phyloP scores from a whole-genome alignment of 2,888 invertebrate species.

The Liposcelis brunnea region DNA sequence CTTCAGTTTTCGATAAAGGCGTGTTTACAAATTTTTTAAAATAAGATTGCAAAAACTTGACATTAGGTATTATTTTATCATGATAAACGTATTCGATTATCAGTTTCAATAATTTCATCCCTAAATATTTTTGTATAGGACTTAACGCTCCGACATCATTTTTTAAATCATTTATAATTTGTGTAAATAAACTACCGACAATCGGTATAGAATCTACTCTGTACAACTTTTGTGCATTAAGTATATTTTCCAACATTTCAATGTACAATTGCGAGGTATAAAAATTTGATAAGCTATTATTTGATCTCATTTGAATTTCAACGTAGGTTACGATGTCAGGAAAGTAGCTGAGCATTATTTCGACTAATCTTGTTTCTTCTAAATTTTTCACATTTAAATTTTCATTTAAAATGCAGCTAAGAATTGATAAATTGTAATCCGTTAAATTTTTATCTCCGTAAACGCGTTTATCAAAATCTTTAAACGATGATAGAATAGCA shows the following conservation, averaged over 20 bases:
- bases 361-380: not conserved
- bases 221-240: not conserved
- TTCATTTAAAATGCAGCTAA: not conserved
- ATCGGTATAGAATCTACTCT: too few relatives aligned
- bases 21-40: constrained; percentile 1
- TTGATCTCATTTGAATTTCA: not conserved
- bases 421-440: not conserved
- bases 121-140: not conserved
- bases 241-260: not conserved
- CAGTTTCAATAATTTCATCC: not conserved
- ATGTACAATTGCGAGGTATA: not conserved
- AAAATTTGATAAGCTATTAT: not conserved
- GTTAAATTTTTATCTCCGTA: not conserved
- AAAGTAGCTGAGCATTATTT: not conserved
- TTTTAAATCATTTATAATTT: too few relatives aligned
- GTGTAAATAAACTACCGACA: too few relatives aligned
- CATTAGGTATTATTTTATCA: not conserved
- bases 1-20: not conserved
- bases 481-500: not conserved
- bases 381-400: not conserved
- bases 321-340: not conserved
- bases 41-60: not conserved
- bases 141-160: not conserved
- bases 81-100: not conserved
- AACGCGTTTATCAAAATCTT: not conserved